phyloP scores from a whole-genome alignment of 2,113 vertebrate genomes.

The Takifugu bimaculatus region DNA sequence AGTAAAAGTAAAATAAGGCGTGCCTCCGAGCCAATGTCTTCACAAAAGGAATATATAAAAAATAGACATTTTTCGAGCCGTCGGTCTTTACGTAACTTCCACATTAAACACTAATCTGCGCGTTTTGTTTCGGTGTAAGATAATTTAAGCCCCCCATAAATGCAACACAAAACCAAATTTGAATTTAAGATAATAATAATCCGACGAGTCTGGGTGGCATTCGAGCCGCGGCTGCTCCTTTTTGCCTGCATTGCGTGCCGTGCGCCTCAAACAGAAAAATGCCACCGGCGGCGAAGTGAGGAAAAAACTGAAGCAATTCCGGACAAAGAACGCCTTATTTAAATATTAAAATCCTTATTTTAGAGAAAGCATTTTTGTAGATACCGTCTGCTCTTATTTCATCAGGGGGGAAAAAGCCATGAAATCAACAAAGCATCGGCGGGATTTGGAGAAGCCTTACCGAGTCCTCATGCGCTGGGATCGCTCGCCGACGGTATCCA shows the following conservation, averaged over 20 bases:
- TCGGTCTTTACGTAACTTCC: conserved; percentile 15
- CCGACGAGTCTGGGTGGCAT: conserved; percentile 15
- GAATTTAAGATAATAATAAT: not conserved
- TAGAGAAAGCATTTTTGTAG: not conserved
- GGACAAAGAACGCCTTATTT: not conserved
- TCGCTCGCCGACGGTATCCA: conserved; percentile 57
- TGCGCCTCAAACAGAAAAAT: conserved; percentile 41
- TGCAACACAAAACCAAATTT: not conserved
- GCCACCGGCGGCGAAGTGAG: conserved; percentile 29
- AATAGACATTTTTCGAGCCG: not conserved
- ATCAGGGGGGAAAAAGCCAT: not conserved
- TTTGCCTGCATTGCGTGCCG: not conserved
- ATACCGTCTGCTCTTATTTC: not conserved
- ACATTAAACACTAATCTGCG: not conserved
- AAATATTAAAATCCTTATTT: not conserved
- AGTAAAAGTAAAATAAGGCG: not conserved
- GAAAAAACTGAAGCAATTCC: conserved; percentile 1
- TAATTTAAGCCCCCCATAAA: not conserved
- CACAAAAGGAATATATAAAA: not conserved
- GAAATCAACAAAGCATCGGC: conserved; percentile 19
- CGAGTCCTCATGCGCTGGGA: conserved; percentile 53
- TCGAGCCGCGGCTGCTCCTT: not conserved
- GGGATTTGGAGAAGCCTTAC: conserved; percentile 58
- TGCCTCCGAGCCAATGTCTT: too few species aligned
- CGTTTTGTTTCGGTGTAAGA: not conserved